Conservation (phyloP, 2,113 vertebrate species). For the Synchiropus splendidus region DNA sequence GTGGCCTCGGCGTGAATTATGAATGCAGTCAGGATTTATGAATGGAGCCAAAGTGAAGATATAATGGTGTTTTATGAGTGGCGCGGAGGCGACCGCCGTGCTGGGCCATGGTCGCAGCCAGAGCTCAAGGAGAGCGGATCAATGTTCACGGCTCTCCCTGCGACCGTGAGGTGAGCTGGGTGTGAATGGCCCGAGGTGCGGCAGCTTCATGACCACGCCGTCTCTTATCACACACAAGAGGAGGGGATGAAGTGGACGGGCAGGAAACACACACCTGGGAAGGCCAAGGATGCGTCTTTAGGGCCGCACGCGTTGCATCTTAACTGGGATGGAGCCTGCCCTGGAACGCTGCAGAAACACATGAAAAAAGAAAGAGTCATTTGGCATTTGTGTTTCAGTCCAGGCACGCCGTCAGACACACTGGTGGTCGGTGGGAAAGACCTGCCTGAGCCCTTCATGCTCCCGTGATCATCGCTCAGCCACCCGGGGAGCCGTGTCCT, state of each 20-base stretch:
- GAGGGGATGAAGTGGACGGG: slow-evolving; percentile 36
- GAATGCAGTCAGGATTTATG: slow-evolving; percentile 1
- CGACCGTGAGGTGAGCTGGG: slow-evolving; percentile 13
- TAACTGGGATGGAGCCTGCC: slow-evolving; percentile 18
- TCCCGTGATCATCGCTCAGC: slow-evolving; percentile 55
- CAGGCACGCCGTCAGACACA: slow-evolving; percentile 29
- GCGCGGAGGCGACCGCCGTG: too few relatives aligned
- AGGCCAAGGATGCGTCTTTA: slow-evolving; percentile 13
- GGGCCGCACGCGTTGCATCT: slow-evolving; percentile 18
- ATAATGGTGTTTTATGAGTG: too few relatives aligned
- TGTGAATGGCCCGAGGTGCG: too few relatives aligned
- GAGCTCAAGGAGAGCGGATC: not conserved
- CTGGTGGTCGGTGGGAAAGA: slow-evolving; percentile 54
- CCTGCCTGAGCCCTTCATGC: slow-evolving; percentile 61
- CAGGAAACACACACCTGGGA: slow-evolving; percentile 20
- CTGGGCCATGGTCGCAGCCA: not conserved
- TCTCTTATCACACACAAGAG: slow-evolving; percentile 45
- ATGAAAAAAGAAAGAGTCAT: too few relatives aligned
- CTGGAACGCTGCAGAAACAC: not conserved
- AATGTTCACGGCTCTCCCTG: not conserved
- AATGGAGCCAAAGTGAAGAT: not conserved
- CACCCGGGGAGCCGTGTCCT: slow-evolving; percentile 64
- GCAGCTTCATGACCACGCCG: slow-evolving; percentile 9
- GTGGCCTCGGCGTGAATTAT: slow-evolving; percentile 13
- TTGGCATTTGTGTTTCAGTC: slow-evolving; percentile 4